These are phyloP conservation scores for Hesperophylax magnus DNA, from an alignment of 1,140 invertebrate species.

Conservation along the genomic window DNA sequence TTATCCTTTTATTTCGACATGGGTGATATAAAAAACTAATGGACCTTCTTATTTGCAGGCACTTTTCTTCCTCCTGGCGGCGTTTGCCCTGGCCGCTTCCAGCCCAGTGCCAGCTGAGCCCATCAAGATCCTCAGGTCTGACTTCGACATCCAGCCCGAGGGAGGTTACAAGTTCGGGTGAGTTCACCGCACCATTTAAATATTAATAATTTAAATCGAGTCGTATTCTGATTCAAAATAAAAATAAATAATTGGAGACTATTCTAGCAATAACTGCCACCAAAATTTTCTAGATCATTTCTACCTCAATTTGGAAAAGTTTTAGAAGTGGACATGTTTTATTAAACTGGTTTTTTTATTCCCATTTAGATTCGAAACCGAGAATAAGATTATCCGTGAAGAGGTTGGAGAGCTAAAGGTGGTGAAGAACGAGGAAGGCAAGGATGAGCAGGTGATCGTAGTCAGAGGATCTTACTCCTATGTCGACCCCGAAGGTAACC, in stretches of 20 bases:
- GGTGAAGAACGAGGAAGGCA: constrained; percentile 64
- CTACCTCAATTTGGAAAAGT: no score
- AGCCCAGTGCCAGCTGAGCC: constrained; percentile 44
- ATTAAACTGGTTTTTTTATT: no score
- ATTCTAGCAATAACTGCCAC: no score
- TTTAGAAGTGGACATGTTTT: no score
- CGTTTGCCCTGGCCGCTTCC: constrained; percentile 22
- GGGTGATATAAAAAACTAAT: no score
- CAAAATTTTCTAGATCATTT: no score
- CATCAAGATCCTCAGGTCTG: constrained; percentile 62
- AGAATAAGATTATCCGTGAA: constrained; percentile 59
- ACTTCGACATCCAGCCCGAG: constrained; percentile 61
- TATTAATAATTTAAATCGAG: no score
- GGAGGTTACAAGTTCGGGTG: constrained; percentile 63
- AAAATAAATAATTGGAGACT: no score
- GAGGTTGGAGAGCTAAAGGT: constrained; percentile 64
- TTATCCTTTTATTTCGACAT: no score
- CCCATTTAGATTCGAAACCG: constrained; percentile 61
- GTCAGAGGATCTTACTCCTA: constrained; percentile 71
- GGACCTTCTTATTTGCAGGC: not conserved
- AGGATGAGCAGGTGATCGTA: constrained; percentile 63
- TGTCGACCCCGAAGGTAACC: constrained; percentile 79
- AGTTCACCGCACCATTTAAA: no score
- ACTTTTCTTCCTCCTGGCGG: constrained; percentile 42
- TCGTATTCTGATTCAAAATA: no score